Conservation (phyloP, 2,113 vertebrate genomes). For the Emydura subglobosa region DNA sequence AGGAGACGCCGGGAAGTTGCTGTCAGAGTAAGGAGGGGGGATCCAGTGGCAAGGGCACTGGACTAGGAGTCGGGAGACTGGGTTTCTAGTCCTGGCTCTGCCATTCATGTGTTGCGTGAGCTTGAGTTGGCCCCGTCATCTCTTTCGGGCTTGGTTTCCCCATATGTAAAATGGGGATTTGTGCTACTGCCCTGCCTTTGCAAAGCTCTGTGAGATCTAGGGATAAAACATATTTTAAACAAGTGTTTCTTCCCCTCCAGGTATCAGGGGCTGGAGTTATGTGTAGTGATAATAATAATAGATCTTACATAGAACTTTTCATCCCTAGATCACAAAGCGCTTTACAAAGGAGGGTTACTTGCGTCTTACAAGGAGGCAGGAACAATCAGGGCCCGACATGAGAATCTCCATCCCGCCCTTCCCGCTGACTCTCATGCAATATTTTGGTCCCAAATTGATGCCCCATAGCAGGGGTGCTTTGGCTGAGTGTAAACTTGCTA, state of each 20-base stretch:
- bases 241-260: not conserved
- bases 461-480: fast-evolving
- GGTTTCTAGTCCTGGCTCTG: not conserved
- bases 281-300: not conserved
- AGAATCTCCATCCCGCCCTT: not conserved
- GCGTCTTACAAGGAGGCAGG: not conserved
- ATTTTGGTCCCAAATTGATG: not conserved
- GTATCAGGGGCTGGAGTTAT: not conserved
- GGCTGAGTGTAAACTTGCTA: too few species aligned
- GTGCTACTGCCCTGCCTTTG: not conserved
- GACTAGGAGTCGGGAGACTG: not conserved
- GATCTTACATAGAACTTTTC: not conserved
- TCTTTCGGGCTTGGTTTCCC: not conserved
- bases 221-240: not conserved
- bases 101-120: too few species aligned
- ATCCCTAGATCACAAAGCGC: not conserved
- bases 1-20: not conserved
- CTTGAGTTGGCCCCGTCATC: too few species aligned
- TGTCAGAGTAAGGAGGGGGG: not conserved
- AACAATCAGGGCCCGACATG: not conserved
- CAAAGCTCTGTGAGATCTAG: not conserved
- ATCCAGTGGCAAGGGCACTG: not conserved
- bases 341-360: not conserved
- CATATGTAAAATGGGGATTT: not conserved
- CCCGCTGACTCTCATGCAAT: not conserved